These are phyloP conservation scores for Dasysyrphus albostriatus DNA, from an alignment of 2,888 invertebrate species.

Conservation along the genomic window DNA sequence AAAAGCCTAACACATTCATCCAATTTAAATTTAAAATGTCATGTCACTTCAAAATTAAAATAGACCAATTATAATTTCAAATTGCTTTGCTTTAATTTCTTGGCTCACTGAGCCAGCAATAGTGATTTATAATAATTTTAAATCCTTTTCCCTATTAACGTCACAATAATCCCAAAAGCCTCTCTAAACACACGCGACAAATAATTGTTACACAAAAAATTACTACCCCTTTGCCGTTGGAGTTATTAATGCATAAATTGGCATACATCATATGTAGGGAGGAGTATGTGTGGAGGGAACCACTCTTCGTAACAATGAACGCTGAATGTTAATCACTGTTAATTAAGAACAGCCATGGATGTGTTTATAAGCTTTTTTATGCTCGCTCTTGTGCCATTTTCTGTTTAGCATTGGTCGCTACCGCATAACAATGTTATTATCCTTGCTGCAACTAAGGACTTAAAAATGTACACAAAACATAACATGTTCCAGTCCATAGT, in stretches of 20 bases:
- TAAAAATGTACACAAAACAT: constrained; percentile 16
- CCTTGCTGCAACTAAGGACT: constrained; percentile 3
- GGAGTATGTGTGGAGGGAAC: constrained; percentile 5
- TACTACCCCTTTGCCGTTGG: constrained; percentile 26
- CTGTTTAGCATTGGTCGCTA: constrained; percentile 32
- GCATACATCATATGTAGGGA: not conserved
- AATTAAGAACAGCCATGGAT: constrained; percentile 58
- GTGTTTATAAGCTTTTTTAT: constrained; percentile 27
- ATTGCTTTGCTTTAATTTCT: not conserved
- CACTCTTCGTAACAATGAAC: constrained; percentile 48
- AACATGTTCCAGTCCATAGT: not conserved
- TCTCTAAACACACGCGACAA: constrained; percentile 26
- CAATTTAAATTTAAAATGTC: not conserved
- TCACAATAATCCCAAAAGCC: constrained; percentile 30
- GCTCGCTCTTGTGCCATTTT: constrained; percentile 17
- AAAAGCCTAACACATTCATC: not conserved
- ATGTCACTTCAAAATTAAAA: constrained; percentile 1
- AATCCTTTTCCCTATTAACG: constrained; percentile 26
- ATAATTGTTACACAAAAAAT: constrained; percentile 48
- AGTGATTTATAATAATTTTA: constrained; percentile 15
- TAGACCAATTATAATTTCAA: constrained; percentile 3
- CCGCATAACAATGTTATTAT: constrained; percentile 41
- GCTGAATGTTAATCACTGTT: constrained; percentile 61
- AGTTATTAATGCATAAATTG: constrained; percentile 52
- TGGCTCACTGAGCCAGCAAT: constrained; percentile 18